Percentiles rank a stretch among this genome's conserved stretches.
Evolutionary conservation across 2,113 vertebrate genomes (phyloP).

Genomic region (Pycnonotus jocosus): DNA sequence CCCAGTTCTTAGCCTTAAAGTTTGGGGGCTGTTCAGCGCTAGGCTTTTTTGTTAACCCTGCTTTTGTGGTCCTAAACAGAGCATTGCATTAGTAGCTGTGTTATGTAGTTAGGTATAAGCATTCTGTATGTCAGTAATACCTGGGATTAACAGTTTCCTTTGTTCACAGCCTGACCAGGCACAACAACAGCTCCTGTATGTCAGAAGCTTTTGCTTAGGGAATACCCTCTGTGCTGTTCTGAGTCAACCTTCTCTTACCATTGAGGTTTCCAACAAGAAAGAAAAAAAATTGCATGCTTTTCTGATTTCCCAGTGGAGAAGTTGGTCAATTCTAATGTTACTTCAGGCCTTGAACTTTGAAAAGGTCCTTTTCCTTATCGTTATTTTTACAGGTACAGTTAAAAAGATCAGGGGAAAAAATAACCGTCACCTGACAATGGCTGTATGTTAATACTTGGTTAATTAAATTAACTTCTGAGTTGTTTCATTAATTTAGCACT

Average conservation of each 20-base stretch:
- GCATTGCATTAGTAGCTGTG: background rate
- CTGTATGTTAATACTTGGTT: rapidly evolving
- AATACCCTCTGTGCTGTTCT: background rate
- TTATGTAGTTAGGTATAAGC: background rate
- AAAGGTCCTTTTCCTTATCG: background rate
- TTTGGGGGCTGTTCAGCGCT: background rate
- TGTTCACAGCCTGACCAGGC: background rate
- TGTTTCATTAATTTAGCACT: background rate
- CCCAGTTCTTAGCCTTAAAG: background rate
- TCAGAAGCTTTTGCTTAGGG: background rate
- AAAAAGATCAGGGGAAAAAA: background rate
- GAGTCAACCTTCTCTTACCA: background rate
- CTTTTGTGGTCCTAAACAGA: background rate
- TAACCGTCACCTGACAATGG: rapidly evolving
- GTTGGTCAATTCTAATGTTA: background rate
- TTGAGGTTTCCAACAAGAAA: background rate
- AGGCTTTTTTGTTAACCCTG: background rate
- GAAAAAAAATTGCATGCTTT: background rate
- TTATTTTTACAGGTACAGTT: background rate
- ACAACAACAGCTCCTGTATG: background rate
- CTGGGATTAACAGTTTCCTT: background rate
- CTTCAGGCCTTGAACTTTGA: background rate
- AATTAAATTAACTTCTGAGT: background rate
- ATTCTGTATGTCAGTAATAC: background rate
- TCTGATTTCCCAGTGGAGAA: background rate